Percentiles rank a stretch among this genome's conserved stretches.
Conservation (phyloP, 2,888 invertebrate genomes). For the Drosophila putrida region DNA sequence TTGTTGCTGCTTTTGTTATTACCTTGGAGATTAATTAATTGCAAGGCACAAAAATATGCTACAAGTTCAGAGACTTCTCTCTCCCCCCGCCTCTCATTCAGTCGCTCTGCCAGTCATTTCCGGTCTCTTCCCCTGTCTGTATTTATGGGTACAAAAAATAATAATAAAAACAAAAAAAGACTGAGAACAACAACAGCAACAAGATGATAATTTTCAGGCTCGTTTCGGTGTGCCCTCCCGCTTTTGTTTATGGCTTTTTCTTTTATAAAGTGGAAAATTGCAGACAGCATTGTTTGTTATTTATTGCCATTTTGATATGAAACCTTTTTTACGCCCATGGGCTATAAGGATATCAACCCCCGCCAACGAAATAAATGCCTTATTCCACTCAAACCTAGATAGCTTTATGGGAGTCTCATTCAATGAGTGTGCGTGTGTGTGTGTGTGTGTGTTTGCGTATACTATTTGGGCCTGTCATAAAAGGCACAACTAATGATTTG, state of each 20-base stretch:
- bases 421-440: not conserved
- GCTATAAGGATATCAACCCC: slow-evolving; percentile 39
- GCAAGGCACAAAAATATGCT: slow-evolving; percentile 74
- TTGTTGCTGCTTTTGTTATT: slow-evolving; percentile 66
- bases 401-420: slow-evolving; percentile 37
- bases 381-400: slow-evolving; percentile 17
- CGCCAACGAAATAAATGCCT: slow-evolving; percentile 7
- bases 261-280: slow-evolving; percentile 81
- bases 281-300: slow-evolving; percentile 80
- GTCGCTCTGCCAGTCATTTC: slow-evolving; percentile 72
- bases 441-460: slow-evolving; percentile 13
- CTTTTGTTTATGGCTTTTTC: slow-evolving; percentile 75
- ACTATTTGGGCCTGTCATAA: slow-evolving; percentile 66
- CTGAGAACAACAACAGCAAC: slow-evolving; percentile 60
- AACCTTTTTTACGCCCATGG: slow-evolving; percentile 64
- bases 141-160: slow-evolving; percentile 64
- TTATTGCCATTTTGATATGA: slow-evolving; percentile 81
- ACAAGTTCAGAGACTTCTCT: slow-evolving; percentile 59
- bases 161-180: slow-evolving; percentile 10
- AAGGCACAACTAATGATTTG: slow-evolving; percentile 65
- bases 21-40: slow-evolving; percentile 83
- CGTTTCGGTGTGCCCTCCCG: slow-evolving; percentile 32
- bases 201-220: slow-evolving; percentile 78
- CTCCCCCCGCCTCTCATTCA: slow-evolving; percentile 3
- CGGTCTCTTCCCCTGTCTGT: slow-evolving; percentile 46